Conservation (phyloP, 2,888 invertebrate genomes). For the Trypoxylon attenuatum region DNA sequence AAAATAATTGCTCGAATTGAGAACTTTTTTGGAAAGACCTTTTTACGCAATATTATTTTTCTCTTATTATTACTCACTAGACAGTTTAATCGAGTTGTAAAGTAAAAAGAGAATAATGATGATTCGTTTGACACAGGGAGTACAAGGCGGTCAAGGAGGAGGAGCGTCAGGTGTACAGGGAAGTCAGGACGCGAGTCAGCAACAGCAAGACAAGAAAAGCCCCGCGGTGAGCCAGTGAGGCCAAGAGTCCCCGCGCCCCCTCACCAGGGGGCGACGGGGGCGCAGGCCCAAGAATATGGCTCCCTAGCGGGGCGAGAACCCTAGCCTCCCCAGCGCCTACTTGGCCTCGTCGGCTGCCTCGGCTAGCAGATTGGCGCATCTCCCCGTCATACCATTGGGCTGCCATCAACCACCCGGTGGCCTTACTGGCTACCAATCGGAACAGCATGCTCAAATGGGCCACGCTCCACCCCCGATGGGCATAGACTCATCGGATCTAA, state of each 20-base stretch:
- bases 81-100: too few relatives aligned
- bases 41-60: too few relatives aligned
- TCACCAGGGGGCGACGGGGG: slow-evolving; percentile 75
- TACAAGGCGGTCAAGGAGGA: slow-evolving; percentile 74
- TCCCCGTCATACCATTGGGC: slow-evolving; percentile 57
- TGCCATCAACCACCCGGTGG: slow-evolving; percentile 52
- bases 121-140: too few relatives aligned
- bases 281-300: slow-evolving; percentile 75
- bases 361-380: slow-evolving; percentile 58
- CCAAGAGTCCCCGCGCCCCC: slow-evolving; percentile 75
- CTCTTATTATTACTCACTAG: too few relatives aligned
- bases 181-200: slow-evolving; percentile 78
- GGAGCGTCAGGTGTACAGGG: slow-evolving; percentile 74
- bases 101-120: too few relatives aligned
- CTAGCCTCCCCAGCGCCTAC: slow-evolving; percentile 68
- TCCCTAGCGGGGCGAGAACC: slow-evolving; percentile 75
- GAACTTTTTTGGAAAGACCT: not conserved
- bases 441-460: slow-evolving; percentile 58
- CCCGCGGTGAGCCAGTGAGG: slow-evolving; percentile 88
- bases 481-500: slow-evolving; percentile 64
- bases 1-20: not conserved
- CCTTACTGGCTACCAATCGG: slow-evolving; percentile 37
- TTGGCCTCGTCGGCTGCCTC: slow-evolving; percentile 58
- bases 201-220: slow-evolving; percentile 88
- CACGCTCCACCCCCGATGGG: slow-evolving; percentile 58